Evolutionary conservation across 2,113 vertebrate species (phyloP).

Genomic region (Strigops habroptila): DNA sequence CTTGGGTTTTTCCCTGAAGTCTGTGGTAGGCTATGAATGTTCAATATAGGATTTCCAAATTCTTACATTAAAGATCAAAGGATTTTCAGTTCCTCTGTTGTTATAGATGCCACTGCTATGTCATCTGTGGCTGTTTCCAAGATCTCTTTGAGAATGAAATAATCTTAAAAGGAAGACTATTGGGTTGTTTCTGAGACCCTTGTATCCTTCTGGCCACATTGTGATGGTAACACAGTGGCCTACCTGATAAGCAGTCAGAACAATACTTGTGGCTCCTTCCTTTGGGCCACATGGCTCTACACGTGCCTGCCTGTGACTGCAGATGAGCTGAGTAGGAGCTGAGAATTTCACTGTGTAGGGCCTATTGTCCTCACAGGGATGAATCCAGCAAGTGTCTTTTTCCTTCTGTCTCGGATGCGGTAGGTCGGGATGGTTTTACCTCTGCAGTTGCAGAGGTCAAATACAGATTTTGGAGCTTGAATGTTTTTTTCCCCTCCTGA

Average conservation of each 20-base stretch:
- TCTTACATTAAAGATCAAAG: neutral
- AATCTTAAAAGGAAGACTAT: neutral
- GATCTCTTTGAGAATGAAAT: neutral
- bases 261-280: neutral
- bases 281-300: neutral
- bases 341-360: neutral
- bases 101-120: neutral
- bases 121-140: neutral
- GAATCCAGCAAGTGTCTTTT: neutral
- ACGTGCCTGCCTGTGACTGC: neutral
- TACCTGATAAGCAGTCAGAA: neutral
- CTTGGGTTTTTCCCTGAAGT: neutral
- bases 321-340: neutral
- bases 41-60: neutral
- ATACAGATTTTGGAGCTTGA: fast-evolving
- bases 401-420: neutral
- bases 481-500: neutral
- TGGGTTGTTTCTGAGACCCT: neutral
- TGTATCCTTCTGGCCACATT: neutral
- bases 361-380: neutral
- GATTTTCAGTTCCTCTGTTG: neutral
- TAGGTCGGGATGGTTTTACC: neutral
- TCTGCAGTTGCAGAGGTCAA: neutral
- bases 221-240: neutral
- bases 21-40: neutral